Percentiles rank a stretch among this genome's conserved stretches.
phyloP scores from a whole-genome alignment of 2,888 invertebrate species.

The Zele albiditarsus region DNA sequence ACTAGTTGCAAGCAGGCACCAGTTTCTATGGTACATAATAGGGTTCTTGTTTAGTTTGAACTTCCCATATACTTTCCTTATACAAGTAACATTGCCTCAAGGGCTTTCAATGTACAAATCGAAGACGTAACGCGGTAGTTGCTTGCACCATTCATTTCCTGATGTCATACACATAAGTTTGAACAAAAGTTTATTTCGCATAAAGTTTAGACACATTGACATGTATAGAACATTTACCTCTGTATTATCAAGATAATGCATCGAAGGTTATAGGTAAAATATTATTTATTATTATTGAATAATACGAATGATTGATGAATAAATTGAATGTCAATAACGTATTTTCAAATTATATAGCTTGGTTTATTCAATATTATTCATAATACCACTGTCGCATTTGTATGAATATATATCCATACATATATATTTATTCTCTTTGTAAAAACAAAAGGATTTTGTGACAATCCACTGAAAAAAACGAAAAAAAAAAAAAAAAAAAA shows the following conservation, averaged over 20 bases:
- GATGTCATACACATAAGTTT: neutral
- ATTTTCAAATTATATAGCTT: too few relatives aligned
- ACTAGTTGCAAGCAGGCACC: neutral
- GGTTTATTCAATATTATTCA: too few relatives aligned
- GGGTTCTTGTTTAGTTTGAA: slow-evolving; percentile 1
- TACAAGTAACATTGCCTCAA: slow-evolving; percentile 1
- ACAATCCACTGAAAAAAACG: neutral
- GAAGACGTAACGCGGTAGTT: neutral
- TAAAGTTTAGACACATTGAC: slow-evolving; percentile 9
- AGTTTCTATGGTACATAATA: neutral
- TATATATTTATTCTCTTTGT: neutral
- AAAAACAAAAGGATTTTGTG: neutral
- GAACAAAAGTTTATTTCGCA: slow-evolving; percentile 7
- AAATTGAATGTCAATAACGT: too few relatives aligned
- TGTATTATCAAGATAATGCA: neutral
- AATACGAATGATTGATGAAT: too few relatives aligned
- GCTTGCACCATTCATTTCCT: neutral
- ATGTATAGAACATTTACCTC: neutral
- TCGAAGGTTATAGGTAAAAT: neutral
- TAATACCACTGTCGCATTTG: neutral
- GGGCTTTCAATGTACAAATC: neutral
- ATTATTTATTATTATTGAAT: too few relatives aligned
- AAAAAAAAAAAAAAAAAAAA: neutral
- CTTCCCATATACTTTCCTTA: neutral
- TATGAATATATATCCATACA: neutral